Evolutionary conservation across 2,888 invertebrate genomes (phyloP).

Genomic region (Litoditis marina): DNA sequence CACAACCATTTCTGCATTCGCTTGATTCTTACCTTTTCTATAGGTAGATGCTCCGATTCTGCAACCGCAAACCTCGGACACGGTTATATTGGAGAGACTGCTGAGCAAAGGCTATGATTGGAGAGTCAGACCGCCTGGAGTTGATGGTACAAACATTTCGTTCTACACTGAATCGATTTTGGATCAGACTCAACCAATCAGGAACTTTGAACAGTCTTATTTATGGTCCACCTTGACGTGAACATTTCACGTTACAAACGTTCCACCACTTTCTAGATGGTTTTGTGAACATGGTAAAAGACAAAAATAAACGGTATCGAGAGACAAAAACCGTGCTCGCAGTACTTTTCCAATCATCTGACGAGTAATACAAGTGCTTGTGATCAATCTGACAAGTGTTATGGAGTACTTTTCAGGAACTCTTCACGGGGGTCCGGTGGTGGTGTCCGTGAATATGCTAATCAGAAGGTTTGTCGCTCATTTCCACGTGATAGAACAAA

Average conservation of each 20-base stretch:
- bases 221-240: too few relatives aligned
- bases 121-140: slow-evolving; percentile 57
- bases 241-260: too few relatives aligned
- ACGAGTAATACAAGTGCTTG: too few relatives aligned
- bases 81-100: slow-evolving; percentile 54
- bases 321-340: too few relatives aligned
- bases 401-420: slow-evolving; percentile 17
- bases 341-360: too few relatives aligned
- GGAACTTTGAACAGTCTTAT: too few relatives aligned
- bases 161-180: too few relatives aligned
- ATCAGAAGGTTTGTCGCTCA: slow-evolving; percentile 38
- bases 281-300: too few relatives aligned
- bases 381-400: neutral
- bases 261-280: too few relatives aligned
- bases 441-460: slow-evolving; percentile 58
- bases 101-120: slow-evolving; percentile 58
- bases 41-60: slow-evolving; percentile 34
- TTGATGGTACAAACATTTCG: slow-evolving; percentile 23
- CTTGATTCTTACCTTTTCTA: slow-evolving; percentile 3
- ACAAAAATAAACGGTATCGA: too few relatives aligned
- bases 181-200: too few relatives aligned
- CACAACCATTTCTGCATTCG: too few relatives aligned
- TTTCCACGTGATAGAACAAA: neutral
- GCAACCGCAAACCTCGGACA: slow-evolving; percentile 48
- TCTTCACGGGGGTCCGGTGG: slow-evolving; percentile 48